A percentile compares a stretch with the other conserved stretches of the same genome.
phyloP scores from a whole-genome alignment of 2,888 invertebrate genomes.

The Dimorphilus gyrociliatus region DNA sequence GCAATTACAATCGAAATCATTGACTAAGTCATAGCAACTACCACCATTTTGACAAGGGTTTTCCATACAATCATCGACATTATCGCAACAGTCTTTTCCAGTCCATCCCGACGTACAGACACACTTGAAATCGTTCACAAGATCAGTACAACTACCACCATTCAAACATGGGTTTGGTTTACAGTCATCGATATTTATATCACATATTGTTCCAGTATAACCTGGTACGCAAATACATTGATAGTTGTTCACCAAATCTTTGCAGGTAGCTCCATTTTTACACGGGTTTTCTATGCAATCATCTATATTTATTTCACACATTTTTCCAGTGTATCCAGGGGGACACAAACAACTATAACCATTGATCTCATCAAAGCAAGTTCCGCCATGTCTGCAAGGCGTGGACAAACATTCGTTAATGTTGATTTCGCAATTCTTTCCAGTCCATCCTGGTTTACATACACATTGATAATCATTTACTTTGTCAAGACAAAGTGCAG shows the following conservation, averaged over 20 bases:
- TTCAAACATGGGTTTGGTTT: constrained; percentile 36
- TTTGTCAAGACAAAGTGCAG: too few species aligned
- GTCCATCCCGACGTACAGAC: constrained; percentile 5
- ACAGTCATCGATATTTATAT: constrained; percentile 63
- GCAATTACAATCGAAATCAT: constrained; percentile 14
- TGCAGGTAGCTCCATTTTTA: constrained; percentile 15
- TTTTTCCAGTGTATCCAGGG: constrained; percentile 14
- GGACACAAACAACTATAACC: constrained; percentile 21
- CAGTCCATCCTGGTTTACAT: constrained; percentile 16
- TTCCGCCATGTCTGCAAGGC: constrained; percentile 17
- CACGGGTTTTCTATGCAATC: constrained; percentile 13
- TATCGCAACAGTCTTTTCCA: constrained; percentile 10
- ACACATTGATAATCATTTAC: too few species aligned
- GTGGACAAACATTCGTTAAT: constrained; percentile 15
- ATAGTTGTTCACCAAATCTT: constrained; percentile 13
- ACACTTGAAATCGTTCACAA: constrained; percentile 6
- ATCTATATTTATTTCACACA: constrained; percentile 41
- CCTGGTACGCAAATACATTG: constrained; percentile 19
- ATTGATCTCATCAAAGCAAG: constrained; percentile 11
- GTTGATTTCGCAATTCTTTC: constrained; percentile 12
- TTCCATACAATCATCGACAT: constrained; percentile 16
- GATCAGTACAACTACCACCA: constrained; percentile 1
- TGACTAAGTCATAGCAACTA: constrained; percentile 10
- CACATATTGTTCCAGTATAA: constrained; percentile 54
- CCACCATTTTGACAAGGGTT: constrained; percentile 18